Percentiles rank a stretch among this genome's conserved stretches.
Evolutionary conservation across 2,888 invertebrate species (phyloP).

Genomic region (Panopea generosa): DNA sequence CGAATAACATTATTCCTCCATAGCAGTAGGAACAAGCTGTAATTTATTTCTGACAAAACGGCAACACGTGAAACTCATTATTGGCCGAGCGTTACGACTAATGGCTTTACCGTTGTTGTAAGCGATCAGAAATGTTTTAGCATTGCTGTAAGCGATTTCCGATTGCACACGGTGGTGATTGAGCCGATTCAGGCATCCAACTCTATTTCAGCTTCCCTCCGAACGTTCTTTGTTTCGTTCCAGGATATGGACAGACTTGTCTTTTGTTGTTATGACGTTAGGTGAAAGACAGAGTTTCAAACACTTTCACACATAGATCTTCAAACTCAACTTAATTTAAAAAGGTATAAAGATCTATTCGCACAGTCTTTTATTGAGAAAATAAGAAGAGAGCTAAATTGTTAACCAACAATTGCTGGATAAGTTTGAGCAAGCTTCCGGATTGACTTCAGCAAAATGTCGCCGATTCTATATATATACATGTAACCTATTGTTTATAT

Average conservation of each 20-base stretch:
- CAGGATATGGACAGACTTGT: conserved; percentile 22
- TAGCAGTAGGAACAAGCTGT: conserved; percentile 43
- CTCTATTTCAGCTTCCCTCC: conserved; percentile 17
- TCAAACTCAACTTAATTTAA: too few species aligned
- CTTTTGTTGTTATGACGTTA: conserved; percentile 22
- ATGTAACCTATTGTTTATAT: too few species aligned
- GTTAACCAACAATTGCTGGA: too few species aligned
- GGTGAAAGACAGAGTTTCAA: conserved; percentile 4
- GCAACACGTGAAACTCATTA: conserved; percentile 46
- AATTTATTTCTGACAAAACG: conserved; percentile 60
- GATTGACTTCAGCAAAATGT: too few species aligned
- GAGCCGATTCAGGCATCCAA: conserved; percentile 17
- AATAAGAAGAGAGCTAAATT: too few species aligned
- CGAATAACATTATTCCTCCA: conserved; percentile 63
- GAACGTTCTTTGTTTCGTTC: conserved; percentile 24
- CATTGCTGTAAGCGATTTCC: conserved; percentile 21
- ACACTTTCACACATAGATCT: neutral
- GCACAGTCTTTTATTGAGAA: too few species aligned
- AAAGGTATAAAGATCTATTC: too few species aligned
- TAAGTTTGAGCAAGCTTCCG: too few species aligned
- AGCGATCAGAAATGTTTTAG: conserved; percentile 37
- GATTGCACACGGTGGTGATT: conserved; percentile 17
- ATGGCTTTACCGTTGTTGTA: conserved; percentile 51
- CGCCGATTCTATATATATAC: too few species aligned
- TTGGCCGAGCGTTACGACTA: conserved; percentile 34